Conservation (phyloP, 2,888 invertebrate species). For the Dynastes tityus region DNA sequence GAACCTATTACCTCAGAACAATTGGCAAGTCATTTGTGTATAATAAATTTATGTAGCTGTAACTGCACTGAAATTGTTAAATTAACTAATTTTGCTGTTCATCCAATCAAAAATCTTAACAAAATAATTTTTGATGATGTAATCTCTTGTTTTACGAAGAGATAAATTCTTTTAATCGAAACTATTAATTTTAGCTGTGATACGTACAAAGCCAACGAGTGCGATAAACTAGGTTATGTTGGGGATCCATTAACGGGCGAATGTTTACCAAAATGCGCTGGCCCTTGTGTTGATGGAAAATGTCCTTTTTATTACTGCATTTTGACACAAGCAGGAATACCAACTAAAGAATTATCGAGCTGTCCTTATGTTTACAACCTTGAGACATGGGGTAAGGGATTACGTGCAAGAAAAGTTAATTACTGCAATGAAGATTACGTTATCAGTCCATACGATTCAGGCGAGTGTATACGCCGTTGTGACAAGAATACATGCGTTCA, state of each 20-base stretch:
- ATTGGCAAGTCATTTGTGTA: too few species aligned
- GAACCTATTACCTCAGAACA: too few species aligned
- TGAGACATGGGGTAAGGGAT: background rate
- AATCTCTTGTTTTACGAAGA: too few species aligned
- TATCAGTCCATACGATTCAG: background rate
- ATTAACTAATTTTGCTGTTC: too few species aligned
- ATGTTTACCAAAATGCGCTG: slow-evolving; percentile 1
- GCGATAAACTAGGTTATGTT: background rate
- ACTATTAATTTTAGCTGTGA: background rate
- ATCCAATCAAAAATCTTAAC: too few species aligned
- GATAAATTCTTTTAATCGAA: too few species aligned
- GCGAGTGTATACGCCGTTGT: slow-evolving; percentile 5
- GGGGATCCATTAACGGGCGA: background rate
- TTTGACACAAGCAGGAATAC: background rate
- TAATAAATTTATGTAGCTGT: too few species aligned
- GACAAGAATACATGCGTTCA: background rate
- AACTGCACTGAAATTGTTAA: too few species aligned
- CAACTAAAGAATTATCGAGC: background rate
- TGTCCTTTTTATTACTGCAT: background rate
- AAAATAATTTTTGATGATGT: too few species aligned
- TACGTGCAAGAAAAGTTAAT: background rate
- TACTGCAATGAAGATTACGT: background rate
- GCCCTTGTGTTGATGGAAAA: background rate
- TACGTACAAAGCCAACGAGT: background rate
- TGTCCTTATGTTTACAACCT: background rate